Percentiles rank a stretch among this genome's conserved stretches.
These are phyloP conservation scores for Excalfactoria chinensis DNA, from an alignment of 2,113 vertebrate genomes.

Conservation along the genomic window DNA sequence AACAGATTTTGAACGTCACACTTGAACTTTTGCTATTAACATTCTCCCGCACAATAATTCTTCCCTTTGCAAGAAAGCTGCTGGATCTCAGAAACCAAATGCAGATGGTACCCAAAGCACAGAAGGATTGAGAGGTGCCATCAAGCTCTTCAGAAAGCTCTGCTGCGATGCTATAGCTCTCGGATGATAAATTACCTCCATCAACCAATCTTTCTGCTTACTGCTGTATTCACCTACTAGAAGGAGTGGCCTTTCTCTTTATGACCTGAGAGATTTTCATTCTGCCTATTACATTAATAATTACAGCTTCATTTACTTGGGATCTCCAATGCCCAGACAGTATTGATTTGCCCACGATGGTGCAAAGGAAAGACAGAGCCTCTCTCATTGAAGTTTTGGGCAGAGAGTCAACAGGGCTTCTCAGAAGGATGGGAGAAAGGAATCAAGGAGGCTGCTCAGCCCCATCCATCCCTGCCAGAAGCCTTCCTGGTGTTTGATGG, in stretches of 20 bases:
- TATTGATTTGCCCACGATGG: slow-evolving; percentile 44
- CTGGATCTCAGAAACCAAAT: background rate
- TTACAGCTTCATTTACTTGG: background rate
- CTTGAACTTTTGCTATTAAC: background rate
- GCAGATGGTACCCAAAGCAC: background rate
- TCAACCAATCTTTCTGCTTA: background rate
- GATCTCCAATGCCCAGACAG: slow-evolving; percentile 18
- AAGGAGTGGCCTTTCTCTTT: background rate
- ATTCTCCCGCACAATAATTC: background rate
- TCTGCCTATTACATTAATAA: slow-evolving; percentile 62
- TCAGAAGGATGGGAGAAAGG: background rate
- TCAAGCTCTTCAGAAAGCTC: background rate
- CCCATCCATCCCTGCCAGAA: background rate
- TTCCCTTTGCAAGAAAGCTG: background rate
- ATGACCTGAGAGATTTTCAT: background rate
- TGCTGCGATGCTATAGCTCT: background rate
- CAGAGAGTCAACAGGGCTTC: slow-evolving; percentile 7
- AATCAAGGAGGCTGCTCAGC: background rate
- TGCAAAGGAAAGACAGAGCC: background rate
- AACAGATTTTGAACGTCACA: background rate
- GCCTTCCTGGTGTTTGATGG: background rate
- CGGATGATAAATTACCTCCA: background rate
- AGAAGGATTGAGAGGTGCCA: background rate
- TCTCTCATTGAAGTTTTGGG: background rate
- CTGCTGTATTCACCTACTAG: background rate